Percentiles rank a stretch among this genome's conserved stretches.
Conservation (phyloP, 2,797 vertebrate species). For the Phoeniculus purpureus region DNA sequence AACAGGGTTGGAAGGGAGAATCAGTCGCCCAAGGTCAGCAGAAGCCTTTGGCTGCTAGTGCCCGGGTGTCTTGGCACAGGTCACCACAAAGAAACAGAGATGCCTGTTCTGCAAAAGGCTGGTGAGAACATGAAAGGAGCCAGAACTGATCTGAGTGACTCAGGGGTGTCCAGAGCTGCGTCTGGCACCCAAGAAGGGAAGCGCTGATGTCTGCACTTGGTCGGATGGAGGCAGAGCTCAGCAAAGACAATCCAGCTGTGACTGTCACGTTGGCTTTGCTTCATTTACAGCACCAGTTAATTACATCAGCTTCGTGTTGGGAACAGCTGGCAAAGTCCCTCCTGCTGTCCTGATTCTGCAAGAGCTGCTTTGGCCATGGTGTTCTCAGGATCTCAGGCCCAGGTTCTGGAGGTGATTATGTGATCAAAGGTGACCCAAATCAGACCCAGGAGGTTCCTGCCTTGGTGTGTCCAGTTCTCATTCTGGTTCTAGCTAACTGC, state of each 20-base stretch:
- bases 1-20: not conserved
- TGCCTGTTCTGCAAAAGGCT: not conserved
- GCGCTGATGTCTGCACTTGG: constrained; percentile 6
- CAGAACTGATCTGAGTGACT: not conserved
- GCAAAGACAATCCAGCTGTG: constrained; percentile 26
- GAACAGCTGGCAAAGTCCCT: constrained; percentile 25
- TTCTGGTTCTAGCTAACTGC: not conserved
- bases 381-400: not conserved
- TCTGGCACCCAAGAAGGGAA: not conserved
- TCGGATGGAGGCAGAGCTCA: constrained; percentile 1
- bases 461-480: not conserved
- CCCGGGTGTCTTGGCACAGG: not conserved
- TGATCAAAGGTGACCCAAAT: not conserved
- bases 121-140: not conserved
- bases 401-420: not conserved
- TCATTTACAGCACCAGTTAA: not conserved
- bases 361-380: not conserved
- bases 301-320: not conserved
- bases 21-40: constrained; percentile 1
- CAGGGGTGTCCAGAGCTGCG: not conserved
- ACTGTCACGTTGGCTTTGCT: constrained; percentile 39
- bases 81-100: not conserved
- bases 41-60: not conserved
- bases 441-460: not conserved
- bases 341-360: constrained; percentile 5